Base-by-base conservation (phyloP, 2,797 vertebrate species). In the Perodicticus potto region DNA sequence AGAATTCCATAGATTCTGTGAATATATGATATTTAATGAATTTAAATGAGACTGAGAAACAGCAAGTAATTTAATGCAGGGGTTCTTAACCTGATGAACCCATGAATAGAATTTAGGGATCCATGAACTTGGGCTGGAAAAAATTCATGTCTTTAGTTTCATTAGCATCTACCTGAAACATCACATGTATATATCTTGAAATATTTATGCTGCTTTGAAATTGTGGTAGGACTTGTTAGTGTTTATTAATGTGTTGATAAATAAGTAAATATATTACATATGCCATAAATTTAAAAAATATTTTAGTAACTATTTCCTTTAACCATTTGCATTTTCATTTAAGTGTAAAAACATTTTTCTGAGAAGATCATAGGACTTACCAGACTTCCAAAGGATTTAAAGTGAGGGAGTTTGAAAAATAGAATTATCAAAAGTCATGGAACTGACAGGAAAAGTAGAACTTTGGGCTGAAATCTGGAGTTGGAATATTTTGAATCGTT, bases 341-440 rank as follows among this genome's bases (percentile, higher is more conserved):
- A 63, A 12, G 65, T 86, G 94, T 84, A 32, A 94, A 82, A 67
- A 55, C 69, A 32, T 87, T 95, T 88, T 92, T 65, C 34, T 86
- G 65, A 45, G 53, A 69, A 77, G 23, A 69, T 34, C 20, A 49
- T 6, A 72, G 67, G 23, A 53, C 85, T 88, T 45, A 59, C 57
- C 43, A 74, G 40, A 40, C 57, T 82, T 86, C 40, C 7, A 23
- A 25, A 95, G 37, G 55, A 63, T 49, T 92, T 81, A 65, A 32
- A 34, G 53, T 55, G 43, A 63, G 27, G 14, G 59, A 53, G 49
- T 70, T 23, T 49, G 72, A 83, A 65, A 74, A 81, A n/a, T 3
- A 32, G 77, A 84, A 72, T 5, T 57, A 49, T 55, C 10, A 34
- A 76, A 86, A 9, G 1, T 69, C 34, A 12, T 32, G n/a, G 57